Base-by-base conservation (phyloP, 2,113 vertebrate genomes). In the Pionites leucogaster region DNA sequence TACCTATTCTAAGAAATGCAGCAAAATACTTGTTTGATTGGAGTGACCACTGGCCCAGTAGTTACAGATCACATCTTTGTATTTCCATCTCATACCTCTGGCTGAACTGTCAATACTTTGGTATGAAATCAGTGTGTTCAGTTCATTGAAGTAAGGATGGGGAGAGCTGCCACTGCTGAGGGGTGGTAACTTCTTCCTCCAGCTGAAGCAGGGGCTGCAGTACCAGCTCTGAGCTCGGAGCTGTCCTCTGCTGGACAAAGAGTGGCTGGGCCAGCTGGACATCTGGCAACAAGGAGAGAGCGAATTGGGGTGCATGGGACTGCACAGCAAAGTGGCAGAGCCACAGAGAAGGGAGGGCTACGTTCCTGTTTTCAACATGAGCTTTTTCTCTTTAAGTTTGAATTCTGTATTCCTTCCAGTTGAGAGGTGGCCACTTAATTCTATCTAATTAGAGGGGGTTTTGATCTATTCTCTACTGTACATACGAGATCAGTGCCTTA, bases 371-470 rank as follows among this genome's bases (percentile, higher is more conserved):
- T 47, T 14, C 16, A 42, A 72, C 23, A 5, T 2, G 2, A 65
- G 46, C 63, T 80, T 72, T n/a, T 28, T 33, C 83, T 92, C 75
- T 53, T 42, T 15, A 20, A 24, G 20, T 88, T 44, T 81, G 15
- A 80, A 28, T 79, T 79, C 13, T 2, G 9, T 35, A 64, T 88
- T 74, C 57, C 53, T 93, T 88, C 86, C 64, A 92, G 22, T 92
- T 96, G 60, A 77, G 81, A 76, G 53, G 71, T 91, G 72, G 80
- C 60, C 71, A 68, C 49, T 96, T 93, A 96, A 96, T 88, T 88
- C 75, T 79, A 92, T 31, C 71, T 95, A 91, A 96, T 94, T 95
- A 84, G 50, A 84, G 41, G 11, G 3, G 1, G 17, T 57, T 93
- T 93, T 64, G 94, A 87, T 96, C 84, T 96, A 5, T 87, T 91